Base-by-base conservation (phyloP, 1,140 invertebrate species). In the Aradophagus sp. region DNA sequence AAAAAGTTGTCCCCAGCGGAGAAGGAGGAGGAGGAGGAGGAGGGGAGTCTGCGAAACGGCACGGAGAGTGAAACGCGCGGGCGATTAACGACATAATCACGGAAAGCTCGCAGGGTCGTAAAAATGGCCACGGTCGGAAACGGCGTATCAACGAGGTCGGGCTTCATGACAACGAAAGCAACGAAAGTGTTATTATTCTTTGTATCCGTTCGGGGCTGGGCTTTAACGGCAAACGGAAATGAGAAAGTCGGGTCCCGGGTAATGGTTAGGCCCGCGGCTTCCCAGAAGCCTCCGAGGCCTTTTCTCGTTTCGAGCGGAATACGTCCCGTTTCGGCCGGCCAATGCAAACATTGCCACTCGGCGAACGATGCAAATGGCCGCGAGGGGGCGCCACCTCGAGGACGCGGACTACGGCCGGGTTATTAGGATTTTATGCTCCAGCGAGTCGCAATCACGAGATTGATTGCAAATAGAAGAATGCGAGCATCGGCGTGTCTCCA, bases 221-320 rank as follows among this genome's bases (percentile, higher is more conserved):
- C 55, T 52, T 77, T 77, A 74, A 74, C 69, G 72, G 59, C 73
- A 70, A 77, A 73, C 75, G 69, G 75, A 77, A 73, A 77, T 74
- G 69, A 71, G 61, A 56, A 73, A 66, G 67, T 45, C 29, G 29
- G 17, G 55, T 67, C 53, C 38, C 36, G 32, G 36, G 36, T 68
- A 59, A 47, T 65, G 55, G 58, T 52, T 35, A 35, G 44, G 35
- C 59, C 47, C 41, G 19, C 26, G 39, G 47, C 17, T 59, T 73
- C 58, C 45, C 27, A 62, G 63, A 71, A 67, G 41, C 26, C 12
- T 11, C 32, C 17, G 12, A 8, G 5, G 36, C 32, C 32, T 32
- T 45, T 48, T 45, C 48, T 42, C 42, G 13, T 63, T 58, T 52
- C 45, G 52, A 34, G 7, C 34, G 48, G 38, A 44, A 41, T 34